Base-by-base conservation (phyloP, 2,797 vertebrate genomes). In the Sylvia borin region DNA sequence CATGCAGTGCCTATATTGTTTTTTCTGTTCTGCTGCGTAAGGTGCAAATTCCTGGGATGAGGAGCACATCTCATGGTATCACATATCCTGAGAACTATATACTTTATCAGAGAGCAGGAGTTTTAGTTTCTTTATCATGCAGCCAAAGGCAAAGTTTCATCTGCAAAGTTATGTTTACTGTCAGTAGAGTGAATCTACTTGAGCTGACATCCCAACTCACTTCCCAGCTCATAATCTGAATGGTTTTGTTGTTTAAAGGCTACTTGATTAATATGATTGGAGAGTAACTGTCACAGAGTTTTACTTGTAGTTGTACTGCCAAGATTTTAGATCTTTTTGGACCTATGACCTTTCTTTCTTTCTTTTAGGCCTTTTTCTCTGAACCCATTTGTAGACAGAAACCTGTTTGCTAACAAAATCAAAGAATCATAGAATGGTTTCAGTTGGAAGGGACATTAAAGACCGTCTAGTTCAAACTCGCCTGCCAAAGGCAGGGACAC, bases 191-290 rank as follows among this genome's bases (percentile, higher is more conserved):
- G 42, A 95, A 48, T 51, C 53, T 67, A 40, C 68, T 94, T 73
- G 73, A 96, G 48, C 16, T 91, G 83, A 88, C 80, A 95, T 61
- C 74, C 70, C 58, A 94, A 88, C 89, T 78, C 42, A 70, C 68
- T 86, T 88, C 74, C 66, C 85, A 79, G 76, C 8, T 67, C 38
- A 93, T 51, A 68, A 86, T 86, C 36, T 11, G 2, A 91, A 74
- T 8, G 5, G 16, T 79, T 86, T 38, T 85, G 66, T 32, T 87
- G 38, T 74, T 94, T 73, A 75, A 90, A 88, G 61, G 48, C 38
- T 10, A 32, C 27, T 90, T 74, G 50, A 85, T 92, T 88, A 85
- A n/a, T 36, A 65, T 2, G 36, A 78, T 2, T 50, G 36, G 83
- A 88, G 27, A 86, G 48, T 29, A 89, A 89, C 84, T 57, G 54